Evolutionary conservation across 2,797 vertebrate species (phyloP).

Genomic region (Euphonia xanthogaster): DNA sequence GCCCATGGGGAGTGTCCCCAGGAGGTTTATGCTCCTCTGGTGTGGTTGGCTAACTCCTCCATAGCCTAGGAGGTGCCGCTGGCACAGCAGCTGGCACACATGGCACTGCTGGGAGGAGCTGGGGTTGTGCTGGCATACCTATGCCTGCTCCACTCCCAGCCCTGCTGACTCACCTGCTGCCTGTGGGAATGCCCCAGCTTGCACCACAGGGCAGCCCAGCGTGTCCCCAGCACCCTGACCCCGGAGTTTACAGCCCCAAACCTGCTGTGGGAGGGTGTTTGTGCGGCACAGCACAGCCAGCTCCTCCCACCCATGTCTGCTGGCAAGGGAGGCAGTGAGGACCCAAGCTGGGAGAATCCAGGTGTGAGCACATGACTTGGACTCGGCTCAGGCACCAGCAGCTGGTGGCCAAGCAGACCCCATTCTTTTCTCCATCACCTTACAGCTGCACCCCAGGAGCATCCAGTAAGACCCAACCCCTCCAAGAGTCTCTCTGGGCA

Average conservation of each 20-base stretch:
- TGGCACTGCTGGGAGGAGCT: neutral
- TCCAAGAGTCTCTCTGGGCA: neutral
- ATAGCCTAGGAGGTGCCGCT: neutral
- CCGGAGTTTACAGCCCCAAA: neutral
- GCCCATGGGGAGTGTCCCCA: neutral
- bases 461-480: neutral
- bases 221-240: too few relatives aligned
- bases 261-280: neutral
- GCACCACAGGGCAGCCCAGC: neutral
- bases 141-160: rapidly evolving
- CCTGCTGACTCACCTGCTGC: neutral
- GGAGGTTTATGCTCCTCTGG: neutral
- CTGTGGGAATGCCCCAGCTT: neutral
- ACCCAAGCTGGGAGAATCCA: rapidly evolving
- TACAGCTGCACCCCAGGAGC: neutral
- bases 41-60: neutral
- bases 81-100: neutral
- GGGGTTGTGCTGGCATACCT: neutral
- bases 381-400: rapidly evolving
- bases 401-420: neutral
- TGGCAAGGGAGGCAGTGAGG: neutral
- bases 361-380: neutral
- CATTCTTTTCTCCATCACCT: neutral
- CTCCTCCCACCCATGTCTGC: rapidly evolving
- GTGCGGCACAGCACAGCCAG: rapidly evolving